Evolutionary conservation across 2,113 vertebrate species (phyloP).

Genomic region (Odocoileus virginianus): DNA sequence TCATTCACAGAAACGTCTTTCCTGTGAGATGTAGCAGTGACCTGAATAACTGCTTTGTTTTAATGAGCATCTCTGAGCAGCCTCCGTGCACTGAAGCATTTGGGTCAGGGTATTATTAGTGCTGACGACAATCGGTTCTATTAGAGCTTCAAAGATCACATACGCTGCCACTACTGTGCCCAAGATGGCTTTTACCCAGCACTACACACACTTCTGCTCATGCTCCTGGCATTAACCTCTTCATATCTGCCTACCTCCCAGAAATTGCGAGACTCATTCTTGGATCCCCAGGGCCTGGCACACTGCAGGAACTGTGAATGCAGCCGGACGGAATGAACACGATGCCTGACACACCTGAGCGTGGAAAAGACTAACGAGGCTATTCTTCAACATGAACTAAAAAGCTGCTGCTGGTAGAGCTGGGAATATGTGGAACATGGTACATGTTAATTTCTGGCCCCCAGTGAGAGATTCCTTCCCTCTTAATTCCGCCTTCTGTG

Average conservation of each 20-base stretch:
- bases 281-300: not conserved
- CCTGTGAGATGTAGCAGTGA: not conserved
- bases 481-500: not conserved
- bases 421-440: not conserved
- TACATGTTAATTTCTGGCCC: not conserved
- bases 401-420: not conserved
- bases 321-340: not conserved
- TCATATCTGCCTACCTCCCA: not conserved
- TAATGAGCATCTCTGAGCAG: conserved; percentile 3
- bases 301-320: not conserved
- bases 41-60: not conserved
- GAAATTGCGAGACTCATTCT: not conserved
- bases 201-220: not conserved
- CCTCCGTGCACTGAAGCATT: not conserved
- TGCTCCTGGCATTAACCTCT: not conserved
- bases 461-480: not conserved
- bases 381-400: not conserved
- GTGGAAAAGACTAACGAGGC: not conserved
- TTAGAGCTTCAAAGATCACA: not conserved
- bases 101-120: not conserved
- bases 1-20: not conserved
- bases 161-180: not conserved
- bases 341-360: not conserved
- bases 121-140: rapidly evolving
- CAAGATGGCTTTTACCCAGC: not conserved